These are phyloP conservation scores for Setophaga kirtlandii DNA, from an alignment of 2,113 vertebrate species.

Conservation along the genomic window DNA sequence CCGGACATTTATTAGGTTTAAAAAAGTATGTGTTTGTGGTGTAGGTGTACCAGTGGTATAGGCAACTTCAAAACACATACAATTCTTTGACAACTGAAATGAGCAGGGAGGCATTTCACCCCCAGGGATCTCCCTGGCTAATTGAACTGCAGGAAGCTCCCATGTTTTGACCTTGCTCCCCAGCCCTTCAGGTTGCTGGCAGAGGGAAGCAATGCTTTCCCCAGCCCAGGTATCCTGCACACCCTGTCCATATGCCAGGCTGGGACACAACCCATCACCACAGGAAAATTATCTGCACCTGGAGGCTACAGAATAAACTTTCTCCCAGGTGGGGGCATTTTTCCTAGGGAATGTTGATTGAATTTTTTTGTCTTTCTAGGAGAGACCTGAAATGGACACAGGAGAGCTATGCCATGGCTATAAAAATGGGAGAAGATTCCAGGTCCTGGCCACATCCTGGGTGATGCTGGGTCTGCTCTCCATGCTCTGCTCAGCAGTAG, in stretches of 20 bases:
- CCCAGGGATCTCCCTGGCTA: background rate
- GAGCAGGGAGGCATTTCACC: background rate
- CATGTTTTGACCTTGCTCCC: too few relatives aligned
- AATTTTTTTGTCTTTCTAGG: background rate
- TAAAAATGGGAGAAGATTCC: background rate
- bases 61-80: background rate
- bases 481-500: background rate
- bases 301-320: background rate
- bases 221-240: background rate
- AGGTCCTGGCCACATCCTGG: accelerated
- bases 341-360: background rate
- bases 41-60: background rate
- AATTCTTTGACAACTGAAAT: background rate
- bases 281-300: background rate
- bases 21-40: background rate
- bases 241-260: accelerated
- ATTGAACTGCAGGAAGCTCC: too few relatives aligned
- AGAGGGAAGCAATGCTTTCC: background rate
- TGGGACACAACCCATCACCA: background rate
- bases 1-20: background rate
- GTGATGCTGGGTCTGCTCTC: background rate
- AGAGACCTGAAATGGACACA: background rate
- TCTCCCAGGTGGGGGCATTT: background rate
- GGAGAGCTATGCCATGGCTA: background rate
- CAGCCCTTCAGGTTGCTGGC: too few relatives aligned